phyloP scores from a whole-genome alignment of 2,113 vertebrate genomes.

The Bos javanicus region DNA sequence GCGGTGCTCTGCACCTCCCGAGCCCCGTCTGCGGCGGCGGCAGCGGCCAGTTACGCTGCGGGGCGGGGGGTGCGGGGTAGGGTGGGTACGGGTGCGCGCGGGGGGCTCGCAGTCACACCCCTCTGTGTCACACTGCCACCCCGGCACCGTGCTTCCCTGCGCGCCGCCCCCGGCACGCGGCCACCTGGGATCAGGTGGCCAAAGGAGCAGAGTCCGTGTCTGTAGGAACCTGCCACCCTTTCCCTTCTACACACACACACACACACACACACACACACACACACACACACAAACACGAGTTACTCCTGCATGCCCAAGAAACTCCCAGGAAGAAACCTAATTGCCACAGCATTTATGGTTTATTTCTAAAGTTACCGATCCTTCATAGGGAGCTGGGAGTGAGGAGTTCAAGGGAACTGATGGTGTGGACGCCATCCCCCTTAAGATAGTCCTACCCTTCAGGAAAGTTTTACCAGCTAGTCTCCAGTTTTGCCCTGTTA shows the following conservation, averaged over 20 bases:
- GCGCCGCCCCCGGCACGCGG: neutral
- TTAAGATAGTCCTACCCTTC: neutral
- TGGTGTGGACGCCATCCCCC: neutral
- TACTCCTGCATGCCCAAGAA: neutral
- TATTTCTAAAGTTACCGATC: neutral
- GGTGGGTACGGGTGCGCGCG: constrained; percentile 19
- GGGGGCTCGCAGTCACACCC: neutral
- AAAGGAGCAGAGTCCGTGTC: neutral
- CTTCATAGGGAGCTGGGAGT: neutral
- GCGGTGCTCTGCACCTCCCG: neutral
- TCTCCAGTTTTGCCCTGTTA: neutral
- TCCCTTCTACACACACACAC: neutral
- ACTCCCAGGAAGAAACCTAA: neutral
- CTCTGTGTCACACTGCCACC: neutral
- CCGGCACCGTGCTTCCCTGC: neutral
- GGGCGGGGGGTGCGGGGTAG: neutral
- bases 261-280: neutral
- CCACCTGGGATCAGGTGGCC: neutral
- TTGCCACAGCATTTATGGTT: neutral
- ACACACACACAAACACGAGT: neutral
- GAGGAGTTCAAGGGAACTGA: neutral
- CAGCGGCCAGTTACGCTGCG: constrained; percentile 41
- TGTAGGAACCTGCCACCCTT: neutral
- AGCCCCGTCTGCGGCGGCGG: neutral
- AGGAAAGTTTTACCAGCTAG: constrained; percentile 37